These are phyloP conservation scores for Pristionchus exspectatus DNA, from an alignment of 2,888 invertebrate genomes.

Conservation along the genomic window DNA sequence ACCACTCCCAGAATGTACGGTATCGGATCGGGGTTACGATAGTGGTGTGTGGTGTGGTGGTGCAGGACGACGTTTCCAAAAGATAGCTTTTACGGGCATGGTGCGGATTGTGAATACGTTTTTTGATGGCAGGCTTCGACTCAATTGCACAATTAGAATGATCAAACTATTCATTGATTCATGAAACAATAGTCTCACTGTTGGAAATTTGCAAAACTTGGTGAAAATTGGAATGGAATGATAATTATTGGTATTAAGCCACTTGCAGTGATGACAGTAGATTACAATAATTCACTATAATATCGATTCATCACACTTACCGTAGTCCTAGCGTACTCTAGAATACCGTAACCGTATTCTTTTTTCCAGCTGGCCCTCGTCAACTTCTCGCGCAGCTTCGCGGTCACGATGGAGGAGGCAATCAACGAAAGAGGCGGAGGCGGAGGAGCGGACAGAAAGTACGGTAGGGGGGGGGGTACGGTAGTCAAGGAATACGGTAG, in stretches of 20 bases:
- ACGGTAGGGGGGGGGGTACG: neutral
- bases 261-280: no score
- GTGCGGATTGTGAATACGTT: no score
- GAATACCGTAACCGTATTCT: neutral
- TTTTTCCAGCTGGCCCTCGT: neutral
- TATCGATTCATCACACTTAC: no score
- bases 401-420: neutral
- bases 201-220: no score
- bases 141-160: no score
- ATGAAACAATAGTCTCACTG: no score
- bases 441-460: neutral
- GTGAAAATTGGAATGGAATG: no score
- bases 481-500: neutral
- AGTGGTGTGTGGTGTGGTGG: neutral
- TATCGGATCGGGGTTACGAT: neutral
- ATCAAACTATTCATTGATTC: no score
- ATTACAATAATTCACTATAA: no score
- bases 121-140: no score
- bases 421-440: neutral
- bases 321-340: no score
- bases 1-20: neutral
- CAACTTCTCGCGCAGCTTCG: constrained; percentile 10
- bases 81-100: neutral
- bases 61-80: neutral
- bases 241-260: no score